Evolutionary conservation across 1,140 invertebrate genomes (phyloP), one percentile per base, ranked within the genome.

Genomic region (Hycleus cichorii): DNA sequence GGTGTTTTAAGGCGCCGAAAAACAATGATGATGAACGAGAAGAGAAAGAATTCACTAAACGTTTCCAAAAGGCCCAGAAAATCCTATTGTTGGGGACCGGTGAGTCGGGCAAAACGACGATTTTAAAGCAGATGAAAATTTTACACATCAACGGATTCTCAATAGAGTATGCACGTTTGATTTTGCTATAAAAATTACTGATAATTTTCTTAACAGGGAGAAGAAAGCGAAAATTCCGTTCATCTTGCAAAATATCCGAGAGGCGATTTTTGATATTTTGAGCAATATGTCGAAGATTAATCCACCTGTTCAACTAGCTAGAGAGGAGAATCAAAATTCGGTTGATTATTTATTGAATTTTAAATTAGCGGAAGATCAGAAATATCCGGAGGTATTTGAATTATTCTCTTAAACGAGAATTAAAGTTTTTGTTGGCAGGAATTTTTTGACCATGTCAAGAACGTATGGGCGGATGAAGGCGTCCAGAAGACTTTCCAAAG

Each of bases 71-170:
- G 25, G 60, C 63, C 0, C 58, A 60, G 24, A 87, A 87, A 72
- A 74, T 88, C 26, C 71, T 88, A 27, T 71, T 88, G 0, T 68
- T 88, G 3, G 85, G 86, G 43, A 81, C 84, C 0, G 84, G 83
- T 1, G 84, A 86, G 63, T 82, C 83, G 18, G 84, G 84, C 8
- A 91, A 91, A 71, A 88, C 86, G 0, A 91, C 88, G 0, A 89
- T 91, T 42, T 81, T 90, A 10, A 89, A 90, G 67, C 89, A 91
- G 73, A 90, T 91, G 88, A 87, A 85, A 70, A 89, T 89, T 63
- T 72, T 89, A 44, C 86, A 89, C 64, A 81, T 87, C 38, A 80
- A 85, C 64, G 86, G 85, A 51, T 90, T 85, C 63, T 80, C 80
- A 11, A 72, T 80, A 18, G 79, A 80, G 85, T 84, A 77, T 75